Base-by-base conservation (phyloP, 2,113 vertebrate genomes). In the Brachyhypopomus occidentalis region DNA sequence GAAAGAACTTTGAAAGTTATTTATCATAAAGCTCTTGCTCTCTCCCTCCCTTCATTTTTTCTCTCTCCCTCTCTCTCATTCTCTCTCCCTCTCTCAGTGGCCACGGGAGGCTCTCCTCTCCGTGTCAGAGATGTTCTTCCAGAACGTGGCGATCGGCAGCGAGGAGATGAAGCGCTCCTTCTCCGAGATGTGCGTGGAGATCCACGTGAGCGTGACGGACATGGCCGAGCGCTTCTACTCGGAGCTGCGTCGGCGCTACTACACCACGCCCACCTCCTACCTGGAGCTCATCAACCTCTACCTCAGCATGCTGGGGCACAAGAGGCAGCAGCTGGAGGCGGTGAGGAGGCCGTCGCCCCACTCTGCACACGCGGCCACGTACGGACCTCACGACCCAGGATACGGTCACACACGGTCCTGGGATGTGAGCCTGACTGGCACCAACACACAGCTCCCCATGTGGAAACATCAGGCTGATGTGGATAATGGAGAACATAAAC, bases 281-380 rank as follows among this genome's bases (percentile, higher is more conserved):
- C 89, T 97, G 86, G 94, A 97, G 84, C 93, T 97, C 77, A 96
- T 96, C 87, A 95, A 95, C 77, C 92, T 96, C 59, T 97, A 95
- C 81, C 88, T 96, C 63, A 81, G 86, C 45, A 96, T 96, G 95
- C 89, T 96, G 5, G 84, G 72, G 6, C 89, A 93, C 55, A 95
- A 96, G 88, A 94, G 86, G 80, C 87, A 92, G 72, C 90, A 96
- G 82, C 80, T 95, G 0, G 83, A 94, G 79, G 83, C 91, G 67
- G 93, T 96, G 90, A 85, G 93, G 71, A 52, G 11, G 2, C 45
- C 45, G 9, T 14, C 45, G 2, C 12, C 45, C 45, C 45, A 8
- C 11, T 1, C 45, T 14, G 5, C 41, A 45, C 41, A 1, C 41
- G 6, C 41, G 41, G 9, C 41, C 41, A 8, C 41, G 9, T n/a